These are phyloP conservation scores for Trigoniulus corallinus DNA, from an alignment of 1,140 invertebrate genomes.

Conservation along the genomic window DNA sequence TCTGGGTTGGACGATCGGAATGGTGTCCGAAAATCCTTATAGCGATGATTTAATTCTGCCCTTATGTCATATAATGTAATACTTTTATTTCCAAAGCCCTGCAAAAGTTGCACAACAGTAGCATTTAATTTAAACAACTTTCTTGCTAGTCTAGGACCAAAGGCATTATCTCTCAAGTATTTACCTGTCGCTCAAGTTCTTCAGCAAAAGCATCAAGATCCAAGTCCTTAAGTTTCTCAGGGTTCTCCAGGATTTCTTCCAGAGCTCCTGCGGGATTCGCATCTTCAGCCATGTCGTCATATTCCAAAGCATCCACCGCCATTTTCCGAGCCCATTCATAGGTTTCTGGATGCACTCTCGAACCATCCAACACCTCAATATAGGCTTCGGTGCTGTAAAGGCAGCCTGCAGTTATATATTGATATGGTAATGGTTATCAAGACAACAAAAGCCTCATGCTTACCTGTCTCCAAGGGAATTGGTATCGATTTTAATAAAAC, in stretches of 20 bases:
- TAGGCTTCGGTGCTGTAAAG: constrained; percentile 65
- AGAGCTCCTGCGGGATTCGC: constrained; percentile 88
- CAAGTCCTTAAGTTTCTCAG: constrained; percentile 85
- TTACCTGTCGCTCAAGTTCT: constrained; percentile 78
- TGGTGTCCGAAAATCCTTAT: constrained; percentile 76
- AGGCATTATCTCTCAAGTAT: constrained; percentile 7
- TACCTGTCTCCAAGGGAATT: constrained; percentile 72
- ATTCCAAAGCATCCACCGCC: constrained; percentile 97
- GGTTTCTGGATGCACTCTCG: constrained; percentile 94
- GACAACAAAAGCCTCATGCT: constrained; percentile 2
- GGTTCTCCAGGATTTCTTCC: constrained; percentile 91
- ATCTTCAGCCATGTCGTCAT: constrained; percentile 62
- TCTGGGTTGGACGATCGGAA: constrained; percentile 65
- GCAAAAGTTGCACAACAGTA: constrained; percentile 2
- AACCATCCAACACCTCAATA: constrained; percentile 92
- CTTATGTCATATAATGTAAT: constrained; percentile 96
- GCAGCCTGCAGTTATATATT: too few relatives aligned
- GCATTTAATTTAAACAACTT: too few relatives aligned
- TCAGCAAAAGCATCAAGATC: constrained; percentile 98
- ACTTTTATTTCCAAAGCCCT: constrained; percentile 88
- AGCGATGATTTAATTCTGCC: constrained; percentile 84
- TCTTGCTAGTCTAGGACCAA: background rate
- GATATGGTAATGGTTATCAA: background rate
- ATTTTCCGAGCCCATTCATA: constrained; percentile 99
- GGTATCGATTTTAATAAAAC: constrained; percentile 98